Evolutionary conservation across 2,888 invertebrate genomes (phyloP), one percentile per base, ranked within the genome.

Genomic region (Podotricha telesiphe): DNA sequence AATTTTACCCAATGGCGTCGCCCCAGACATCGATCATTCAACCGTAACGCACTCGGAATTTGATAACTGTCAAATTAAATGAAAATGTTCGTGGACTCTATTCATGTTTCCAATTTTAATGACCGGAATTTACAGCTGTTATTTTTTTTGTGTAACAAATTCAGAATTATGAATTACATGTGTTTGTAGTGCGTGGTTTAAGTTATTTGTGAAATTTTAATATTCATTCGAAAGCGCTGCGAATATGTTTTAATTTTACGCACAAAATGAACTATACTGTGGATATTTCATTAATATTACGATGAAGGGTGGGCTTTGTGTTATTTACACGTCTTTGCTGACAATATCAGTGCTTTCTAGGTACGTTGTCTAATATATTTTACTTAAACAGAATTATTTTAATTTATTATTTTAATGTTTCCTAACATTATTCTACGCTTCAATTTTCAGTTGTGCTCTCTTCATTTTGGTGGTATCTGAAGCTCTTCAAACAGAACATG

Each of bases 231-330:
- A 77, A 80, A 80, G 77, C 80, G 79, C 82, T 82, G 83, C 85
- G 81, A 84, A 81, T 77, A 88, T 87, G 88, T 86, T 81, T 83
- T 88, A 86, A 84, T 82, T 85, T 87, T 86, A 81, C 86, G 83
- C 86, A 87, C 89, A 91, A 91, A 93, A 93, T 93, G 93, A 78
- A 89, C 91, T 86, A 82, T 86, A 89, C 83, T 86, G 87, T 88
- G 84, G 86, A 89, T 88, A 86, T 88, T 82, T 87, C 85, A 86
- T 74, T 90, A 78, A 87, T 88, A 85, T 83, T 92, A 94, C 89
- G 90, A 95, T 95, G 95, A 95, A 94, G 94, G 91, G 94, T 86
- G 93, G 93, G 80, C 86, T 94, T 82, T 91, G 91, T 84, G 84
- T 93, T 78, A 90, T 94, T 81, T 94, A 94, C 86, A 94, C 94